Evolutionary conservation across 2,797 vertebrate genomes (phyloP).

Genomic region (Gorsachius magnificus): DNA sequence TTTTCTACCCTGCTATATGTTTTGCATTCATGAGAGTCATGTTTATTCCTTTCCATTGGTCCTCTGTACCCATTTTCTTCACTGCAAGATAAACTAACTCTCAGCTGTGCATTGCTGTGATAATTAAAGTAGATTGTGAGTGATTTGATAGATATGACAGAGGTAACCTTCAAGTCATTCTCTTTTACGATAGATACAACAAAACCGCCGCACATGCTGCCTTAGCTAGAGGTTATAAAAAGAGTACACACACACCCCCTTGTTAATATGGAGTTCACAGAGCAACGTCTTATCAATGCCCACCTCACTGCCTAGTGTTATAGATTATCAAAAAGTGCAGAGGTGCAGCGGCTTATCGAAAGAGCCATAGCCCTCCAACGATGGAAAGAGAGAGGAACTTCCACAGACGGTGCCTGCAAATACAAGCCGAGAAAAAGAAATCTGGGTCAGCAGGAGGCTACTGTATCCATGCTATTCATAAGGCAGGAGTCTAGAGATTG

Average conservation of each 20-base stretch:
- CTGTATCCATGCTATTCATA: not conserved
- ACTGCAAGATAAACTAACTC: slow-evolving; percentile 32
- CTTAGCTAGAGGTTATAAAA: slow-evolving; percentile 17
- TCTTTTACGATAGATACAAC: slow-evolving; percentile 12
- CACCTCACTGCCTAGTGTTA: not conserved
- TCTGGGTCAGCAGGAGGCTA: not conserved
- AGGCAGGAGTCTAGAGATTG: not conserved
- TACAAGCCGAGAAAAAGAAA: not conserved
- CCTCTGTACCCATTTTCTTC: slow-evolving; percentile 23
- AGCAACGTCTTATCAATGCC: not conserved
- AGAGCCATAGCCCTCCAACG: not conserved
- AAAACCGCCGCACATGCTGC: not conserved
- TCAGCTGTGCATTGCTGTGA: slow-evolving; percentile 14
- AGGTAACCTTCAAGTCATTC: slow-evolving; percentile 29
- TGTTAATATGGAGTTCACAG: not conserved
- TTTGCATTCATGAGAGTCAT: not conserved
- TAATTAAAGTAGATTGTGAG: slow-evolving; percentile 43
- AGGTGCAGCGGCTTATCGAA: not conserved
- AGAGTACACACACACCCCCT: not conserved
- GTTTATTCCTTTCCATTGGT: not conserved
- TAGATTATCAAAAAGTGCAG: not conserved
- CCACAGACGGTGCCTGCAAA: not conserved
- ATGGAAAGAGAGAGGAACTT: not conserved
- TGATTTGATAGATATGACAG: slow-evolving; percentile 40
- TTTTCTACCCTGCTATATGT: not conserved